Evolutionary conservation across 2,888 invertebrate genomes (phyloP), one percentile per base, ranked within the genome.

Genomic region (Pristionchus entomophagus): DNA sequence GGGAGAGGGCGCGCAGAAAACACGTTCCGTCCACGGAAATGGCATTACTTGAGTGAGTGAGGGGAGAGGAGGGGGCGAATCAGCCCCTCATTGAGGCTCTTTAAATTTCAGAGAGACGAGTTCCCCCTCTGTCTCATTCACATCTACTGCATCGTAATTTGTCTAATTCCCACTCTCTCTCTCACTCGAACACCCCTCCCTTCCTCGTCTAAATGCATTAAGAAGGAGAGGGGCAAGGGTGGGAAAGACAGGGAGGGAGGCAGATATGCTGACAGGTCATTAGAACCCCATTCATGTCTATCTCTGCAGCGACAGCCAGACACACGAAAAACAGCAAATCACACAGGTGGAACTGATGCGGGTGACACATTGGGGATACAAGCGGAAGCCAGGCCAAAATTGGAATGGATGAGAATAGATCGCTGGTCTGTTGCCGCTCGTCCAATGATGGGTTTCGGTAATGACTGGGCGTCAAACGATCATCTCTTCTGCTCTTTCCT

Each of bases 361-460:
- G n/a, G n/a, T n/a, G n/a, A 6, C 45, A 10, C 14, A 10, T 10
- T 45, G 14, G 45, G 45, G 45, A 45, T 14, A 45, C 45, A 10
- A 10, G 8, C 45, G 45, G 14, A 45, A 10, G 14, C 45, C 45
- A 45, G 8, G 45, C 45, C 45, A 45, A 45, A 45, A 6, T 45
- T 10, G 45, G 14, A 45, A 10, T 45, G 45, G 45, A 6, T 45
- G 45, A 10, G 14, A 45, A 45, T 14, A 45, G 45, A 14, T 45
- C 14, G 45, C 6, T 10, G 14, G 14, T 6, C 14, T 45, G 45
- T 45, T 10, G 8, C 45, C 45, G 45, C 45, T 8, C 38, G 73
- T 73, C 41, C 73, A 73, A 73, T 73, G n/a, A 45, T 41, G 41
- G 73, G 73, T 38, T 73, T 69, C 10, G 73, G 26, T 73, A 73